These are phyloP conservation scores for Boulengeromyrus knoepffleri DNA, from an alignment of 2,113 vertebrate genomes.

Conservation along the genomic window DNA sequence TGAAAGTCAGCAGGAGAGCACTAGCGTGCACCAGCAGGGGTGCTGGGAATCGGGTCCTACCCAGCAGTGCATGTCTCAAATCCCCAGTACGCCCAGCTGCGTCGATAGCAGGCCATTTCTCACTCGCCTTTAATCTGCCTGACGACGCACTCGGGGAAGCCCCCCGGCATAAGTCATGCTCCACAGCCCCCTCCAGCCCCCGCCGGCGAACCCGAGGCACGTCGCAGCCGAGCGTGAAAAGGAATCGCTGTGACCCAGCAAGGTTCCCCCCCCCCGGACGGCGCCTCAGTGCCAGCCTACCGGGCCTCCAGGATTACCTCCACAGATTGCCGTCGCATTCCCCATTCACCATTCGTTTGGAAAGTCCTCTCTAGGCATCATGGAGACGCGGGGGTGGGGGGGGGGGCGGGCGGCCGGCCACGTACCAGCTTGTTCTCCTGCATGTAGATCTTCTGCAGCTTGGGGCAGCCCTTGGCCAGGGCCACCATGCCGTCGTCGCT, in stretches of 20 bases:
- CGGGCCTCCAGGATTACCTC: neutral
- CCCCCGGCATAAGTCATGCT: neutral
- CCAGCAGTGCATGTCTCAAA: neutral
- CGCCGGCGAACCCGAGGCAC: neutral
- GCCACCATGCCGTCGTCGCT: slow-evolving; percentile 90
- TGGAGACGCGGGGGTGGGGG: too few species aligned
- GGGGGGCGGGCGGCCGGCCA: neutral
- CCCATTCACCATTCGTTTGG: neutral
- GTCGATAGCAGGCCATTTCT: neutral
- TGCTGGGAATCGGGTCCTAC: neutral
- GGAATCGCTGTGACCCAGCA: neutral
- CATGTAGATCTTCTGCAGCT: slow-evolving; percentile 94
- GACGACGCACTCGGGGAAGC: neutral
- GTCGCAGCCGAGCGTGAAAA: neutral
- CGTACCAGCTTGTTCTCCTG: slow-evolving; percentile 98
- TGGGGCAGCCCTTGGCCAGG: slow-evolving; percentile 86
- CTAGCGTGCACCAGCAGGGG: neutral
- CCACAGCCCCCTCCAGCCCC: neutral
- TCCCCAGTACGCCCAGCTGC: neutral
- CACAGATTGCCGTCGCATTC: neutral
- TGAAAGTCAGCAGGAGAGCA: neutral
- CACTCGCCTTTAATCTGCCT: neutral
- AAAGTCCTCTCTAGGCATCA: neutral
- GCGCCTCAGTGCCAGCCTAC: neutral
- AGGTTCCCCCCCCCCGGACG: neutral